Evolutionary conservation across 2,797 vertebrate genomes (phyloP), one percentile per base, ranked within the genome.

Genomic region (Hoplostethus atlanticus): DNA sequence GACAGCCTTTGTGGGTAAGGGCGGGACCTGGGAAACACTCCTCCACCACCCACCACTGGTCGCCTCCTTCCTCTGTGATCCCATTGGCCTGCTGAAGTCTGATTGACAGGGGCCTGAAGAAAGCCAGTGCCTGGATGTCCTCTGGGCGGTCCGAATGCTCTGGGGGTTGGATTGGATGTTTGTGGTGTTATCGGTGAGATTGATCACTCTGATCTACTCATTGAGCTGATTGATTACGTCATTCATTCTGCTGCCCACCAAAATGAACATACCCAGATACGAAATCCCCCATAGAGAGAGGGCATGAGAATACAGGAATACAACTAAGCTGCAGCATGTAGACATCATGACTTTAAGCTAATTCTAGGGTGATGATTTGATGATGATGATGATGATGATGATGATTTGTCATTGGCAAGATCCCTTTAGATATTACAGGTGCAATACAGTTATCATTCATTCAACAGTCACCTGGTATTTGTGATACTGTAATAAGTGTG

Each of bases 31-130:
- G 87, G 9, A 59, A 67, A 77, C 94, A 94, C 71, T 96, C 95
- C 85, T 95, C 86, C 64, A 95, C 92, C 54, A 91, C 72, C 96
- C 94, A 95, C 96, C 95, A 96, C 84, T 95, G 92, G 0, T 87
- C 83, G 0, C 64, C 70, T 3, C 76, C 67, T 2, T 58, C 66
- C 15, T 76, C 64, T 10, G 79, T 67, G 0, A 68, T 73, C 1
- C 77, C 76, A 5, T 85, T 89, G 58, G 80, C 68, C 68, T 90
- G 87, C 70, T 92, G 87, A 28, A 96, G 91, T 75, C 80, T 87
- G 57, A 95, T 64, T 4, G 93, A 94, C 83, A 95, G 73, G 1
- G 94, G 95, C 50, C 89, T 84, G 90, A 95, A 96, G 89, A 95
- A 95, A 17, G 89, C 78, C 52, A 94, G 91, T 0, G 56, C 56